Base-by-base conservation (phyloP, 2,888 invertebrate species). In the Cheilosia impressa region DNA sequence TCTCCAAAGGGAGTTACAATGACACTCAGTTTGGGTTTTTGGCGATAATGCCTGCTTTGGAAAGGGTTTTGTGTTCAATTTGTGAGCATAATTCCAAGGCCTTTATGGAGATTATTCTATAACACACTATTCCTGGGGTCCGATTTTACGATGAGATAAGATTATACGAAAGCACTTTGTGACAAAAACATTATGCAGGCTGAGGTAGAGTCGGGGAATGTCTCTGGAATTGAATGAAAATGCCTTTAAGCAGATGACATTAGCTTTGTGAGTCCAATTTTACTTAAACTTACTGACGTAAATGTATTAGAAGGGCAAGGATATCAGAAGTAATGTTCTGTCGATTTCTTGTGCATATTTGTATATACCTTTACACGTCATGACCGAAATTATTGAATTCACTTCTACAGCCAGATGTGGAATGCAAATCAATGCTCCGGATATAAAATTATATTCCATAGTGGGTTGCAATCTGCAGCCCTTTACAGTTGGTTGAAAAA, bases 21-120 rank as follows among this genome's bases (percentile, higher is more conserved):
- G 24, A 47, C 22, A 45, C 9, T 9, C 31, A 13, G 17, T 22
- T 38, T 22, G 10, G 34, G 19, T 22, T 24, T 17, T 43, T 22
- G 19, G 34, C 34, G 57, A 34, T 69, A 69, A 50, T 58, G 55
- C 47, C 31, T 58, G 38, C 69, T 58, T 58, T 58, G 47, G 38
- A 38, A 57, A 58, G 69, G 69, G 69, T 47, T 69, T 50, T 47
- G n/a, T n/a, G 45, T 58, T 58, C 22, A 69, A 69, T 58, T 69
- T 69, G 69, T 22, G 58, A 69, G 50, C 47, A 69, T 47, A 17
- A 24, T 69, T 38, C 50, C n/a, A 22, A 31, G 58, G 31, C 47
- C 15, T 58, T 69, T 58, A 50, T 17, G 47, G n/a, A 47, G 69
- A 22, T 69, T 22, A 50, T 22, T 19, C 38, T 22, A 24, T 34